phyloP scores from a whole-genome alignment of 2,113 vertebrate genomes.

The Callipepla squamata region DNA sequence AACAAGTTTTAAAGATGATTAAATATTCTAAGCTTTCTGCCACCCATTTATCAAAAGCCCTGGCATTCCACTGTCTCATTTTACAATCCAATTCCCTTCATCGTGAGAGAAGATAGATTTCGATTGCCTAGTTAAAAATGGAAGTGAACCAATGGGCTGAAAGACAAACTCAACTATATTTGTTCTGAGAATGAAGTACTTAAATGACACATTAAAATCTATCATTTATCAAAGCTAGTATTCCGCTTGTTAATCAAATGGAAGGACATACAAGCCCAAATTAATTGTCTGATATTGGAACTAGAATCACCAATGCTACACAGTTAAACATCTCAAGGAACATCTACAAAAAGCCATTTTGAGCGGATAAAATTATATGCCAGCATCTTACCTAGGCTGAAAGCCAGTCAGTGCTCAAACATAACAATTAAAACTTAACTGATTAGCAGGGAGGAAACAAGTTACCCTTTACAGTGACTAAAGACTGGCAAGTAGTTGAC shows the following conservation, averaged over 20 bases:
- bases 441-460: not conserved
- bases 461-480: not conserved
- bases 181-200: not conserved
- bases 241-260: not conserved
- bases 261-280: not conserved
- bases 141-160: not conserved
- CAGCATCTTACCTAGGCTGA: not conserved
- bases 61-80: not conserved
- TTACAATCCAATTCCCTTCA: not conserved
- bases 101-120: not conserved
- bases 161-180: not conserved
- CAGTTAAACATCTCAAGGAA: not conserved
- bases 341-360: not conserved
- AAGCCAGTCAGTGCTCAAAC: not conserved
- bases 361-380: not conserved
- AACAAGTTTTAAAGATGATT: not conserved
- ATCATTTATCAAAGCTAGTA: not conserved
- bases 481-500: not conserved
- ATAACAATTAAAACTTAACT: not conserved
- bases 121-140: not conserved
- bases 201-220: not conserved
- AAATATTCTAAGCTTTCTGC: not conserved
- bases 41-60: not conserved
- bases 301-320: not conserved
- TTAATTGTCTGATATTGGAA: not conserved